phyloP scores from a whole-genome alignment of 2,888 invertebrate genomes.

The Leptopilina drosophilae region DNA sequence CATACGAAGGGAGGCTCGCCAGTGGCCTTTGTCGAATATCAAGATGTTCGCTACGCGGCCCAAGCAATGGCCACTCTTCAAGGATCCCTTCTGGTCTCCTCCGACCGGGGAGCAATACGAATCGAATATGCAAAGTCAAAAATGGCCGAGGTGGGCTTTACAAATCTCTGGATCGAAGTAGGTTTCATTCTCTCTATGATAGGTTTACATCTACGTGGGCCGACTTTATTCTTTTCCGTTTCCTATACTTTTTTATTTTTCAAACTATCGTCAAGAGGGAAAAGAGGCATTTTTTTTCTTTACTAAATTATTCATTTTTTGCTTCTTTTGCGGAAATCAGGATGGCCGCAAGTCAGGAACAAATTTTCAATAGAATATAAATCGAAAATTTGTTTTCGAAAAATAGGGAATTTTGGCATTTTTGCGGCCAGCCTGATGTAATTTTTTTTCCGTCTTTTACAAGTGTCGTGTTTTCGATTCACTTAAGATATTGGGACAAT shows the following conservation, averaged over 20 bases:
- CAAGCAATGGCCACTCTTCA: slow-evolving; percentile 96
- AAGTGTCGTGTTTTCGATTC: slow-evolving; percentile 2
- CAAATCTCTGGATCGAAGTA: slow-evolving; percentile 79
- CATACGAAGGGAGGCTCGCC: slow-evolving; percentile 93
- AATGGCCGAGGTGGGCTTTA: slow-evolving; percentile 89
- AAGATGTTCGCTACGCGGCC: slow-evolving; percentile 93
- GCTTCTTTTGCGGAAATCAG: too few species aligned
- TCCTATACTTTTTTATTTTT: slow-evolving; percentile 60
- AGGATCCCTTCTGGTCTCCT: slow-evolving; percentile 96
- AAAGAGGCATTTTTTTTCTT: too few species aligned
- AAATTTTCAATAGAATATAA: too few species aligned
- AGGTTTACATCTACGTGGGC: slow-evolving; percentile 10
- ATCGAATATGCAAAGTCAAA: slow-evolving; percentile 99
- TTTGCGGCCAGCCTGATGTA: too few species aligned
- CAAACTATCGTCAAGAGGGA: too few species aligned
- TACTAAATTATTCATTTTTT: too few species aligned
- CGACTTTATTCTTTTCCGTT: slow-evolving; percentile 72
- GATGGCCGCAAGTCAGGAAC: too few species aligned
- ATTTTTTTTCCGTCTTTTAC: background rate
- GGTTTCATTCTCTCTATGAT: slow-evolving; percentile 72
- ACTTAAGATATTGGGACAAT: too few species aligned
- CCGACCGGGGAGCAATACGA: slow-evolving; percentile 97
- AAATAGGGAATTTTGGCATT: too few species aligned
- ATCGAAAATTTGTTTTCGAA: too few species aligned
- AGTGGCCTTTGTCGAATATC: slow-evolving; percentile 99